Conservation (phyloP, 2,113 vertebrate species). For the Takifugu flavidus region DNA sequence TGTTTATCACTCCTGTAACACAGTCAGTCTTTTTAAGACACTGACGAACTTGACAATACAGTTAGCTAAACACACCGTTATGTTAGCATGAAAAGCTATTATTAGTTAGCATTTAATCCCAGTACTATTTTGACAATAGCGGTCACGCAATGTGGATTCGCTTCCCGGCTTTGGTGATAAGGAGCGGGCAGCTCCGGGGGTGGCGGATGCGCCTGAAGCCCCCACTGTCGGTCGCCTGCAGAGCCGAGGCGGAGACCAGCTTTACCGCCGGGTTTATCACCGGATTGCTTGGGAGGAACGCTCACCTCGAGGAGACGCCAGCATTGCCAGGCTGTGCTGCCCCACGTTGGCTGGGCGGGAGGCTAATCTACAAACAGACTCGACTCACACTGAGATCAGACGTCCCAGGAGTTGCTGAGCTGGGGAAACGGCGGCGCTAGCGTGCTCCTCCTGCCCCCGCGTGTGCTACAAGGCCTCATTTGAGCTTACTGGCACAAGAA, state of each 20-base stretch:
- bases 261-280: slow-evolving; percentile 8
- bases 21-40: no score
- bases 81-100: no score
- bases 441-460: slow-evolving; percentile 1
- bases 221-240: slow-evolving; percentile 9
- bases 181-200: no score
- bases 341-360: slow-evolving; percentile 9
- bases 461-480: slow-evolving; percentile 3
- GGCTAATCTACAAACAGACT: no score
- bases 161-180: no score
- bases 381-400: no score
- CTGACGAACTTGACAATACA: no score
- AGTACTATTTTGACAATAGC: no score
- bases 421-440: slow-evolving; percentile 3
- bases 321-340: slow-evolving; percentile 23
- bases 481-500: neutral
- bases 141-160: no score
- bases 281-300: slow-evolving; percentile 12
- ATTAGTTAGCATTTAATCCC: no score
- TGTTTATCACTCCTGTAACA: no score
- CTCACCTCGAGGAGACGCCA: slow-evolving; percentile 24
- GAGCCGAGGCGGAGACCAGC: slow-evolving; percentile 22
- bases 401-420: slow-evolving; percentile 26
- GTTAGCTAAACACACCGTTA: no score
- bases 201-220: neutral